Percentiles rank a stretch among this genome's conserved stretches.
Evolutionary conservation across 2,888 invertebrate genomes (phyloP).

Genomic region (Polylopha cassiicola): DNA sequence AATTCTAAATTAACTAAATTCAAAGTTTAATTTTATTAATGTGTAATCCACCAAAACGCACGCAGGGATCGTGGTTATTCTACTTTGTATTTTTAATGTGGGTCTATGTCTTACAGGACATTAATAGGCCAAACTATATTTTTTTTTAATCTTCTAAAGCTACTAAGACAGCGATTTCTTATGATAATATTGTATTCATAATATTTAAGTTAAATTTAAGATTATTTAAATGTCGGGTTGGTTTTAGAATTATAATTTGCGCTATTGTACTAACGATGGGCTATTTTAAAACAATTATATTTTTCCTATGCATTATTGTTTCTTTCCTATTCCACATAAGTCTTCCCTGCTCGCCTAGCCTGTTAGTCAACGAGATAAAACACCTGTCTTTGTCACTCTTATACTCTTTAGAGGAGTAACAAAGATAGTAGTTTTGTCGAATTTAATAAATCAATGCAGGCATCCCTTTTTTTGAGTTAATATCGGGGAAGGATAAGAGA

Average conservation of each 20-base stretch:
- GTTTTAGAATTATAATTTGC: background rate
- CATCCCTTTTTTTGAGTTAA: slow-evolving; percentile 25
- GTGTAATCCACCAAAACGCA: slow-evolving; percentile 15
- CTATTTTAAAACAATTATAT: slow-evolving; percentile 51
- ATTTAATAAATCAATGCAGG: slow-evolving; percentile 16
- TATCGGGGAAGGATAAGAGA: slow-evolving; percentile 72
- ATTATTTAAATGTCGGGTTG: too few relatives aligned
- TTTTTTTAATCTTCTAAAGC: slow-evolving; percentile 1
- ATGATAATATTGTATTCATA: too few relatives aligned
- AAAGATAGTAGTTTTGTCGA: too few relatives aligned
- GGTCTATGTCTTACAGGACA: too few relatives aligned
- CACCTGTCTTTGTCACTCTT: too few relatives aligned
- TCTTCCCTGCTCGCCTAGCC: slow-evolving; percentile 62
- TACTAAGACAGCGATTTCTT: too few relatives aligned
- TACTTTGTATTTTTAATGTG: too few relatives aligned
- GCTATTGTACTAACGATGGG: slow-evolving; percentile 31
- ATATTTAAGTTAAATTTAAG: too few relatives aligned
- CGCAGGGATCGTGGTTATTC: too few relatives aligned
- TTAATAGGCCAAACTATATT: slow-evolving; percentile 11
- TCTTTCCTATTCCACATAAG: slow-evolving; percentile 48
- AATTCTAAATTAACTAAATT: slow-evolving; percentile 18
- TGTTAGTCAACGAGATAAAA: too few relatives aligned
- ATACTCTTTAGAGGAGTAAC: too few relatives aligned
- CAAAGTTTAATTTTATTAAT: slow-evolving; percentile 24
- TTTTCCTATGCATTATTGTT: slow-evolving; percentile 43